Conservation (phyloP, 2,113 vertebrate species). For the Pedionomus torquatus region DNA sequence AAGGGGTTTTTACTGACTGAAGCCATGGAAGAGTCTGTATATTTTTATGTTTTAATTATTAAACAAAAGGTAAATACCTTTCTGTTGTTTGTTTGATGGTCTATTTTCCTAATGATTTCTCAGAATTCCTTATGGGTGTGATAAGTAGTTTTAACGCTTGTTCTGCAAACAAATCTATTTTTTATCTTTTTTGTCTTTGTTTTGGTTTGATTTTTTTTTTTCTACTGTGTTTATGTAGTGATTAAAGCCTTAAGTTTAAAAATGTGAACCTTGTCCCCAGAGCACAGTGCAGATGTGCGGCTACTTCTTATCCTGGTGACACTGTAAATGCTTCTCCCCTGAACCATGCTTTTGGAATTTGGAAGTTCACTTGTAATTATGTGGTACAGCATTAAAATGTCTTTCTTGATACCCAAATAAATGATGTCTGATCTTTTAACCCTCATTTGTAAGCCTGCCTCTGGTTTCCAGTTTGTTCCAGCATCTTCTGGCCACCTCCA, state of each 20-base stretch:
- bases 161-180: slow-evolving; percentile 17
- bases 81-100: slow-evolving; percentile 58
- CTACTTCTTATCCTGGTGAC: not conserved
- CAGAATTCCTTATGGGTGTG: slow-evolving; percentile 60
- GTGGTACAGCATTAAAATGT: slow-evolving; percentile 55
- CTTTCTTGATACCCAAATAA: slow-evolving; percentile 47
- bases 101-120: slow-evolving; percentile 76
- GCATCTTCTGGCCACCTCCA: not conserved
- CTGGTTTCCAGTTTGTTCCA: not conserved
- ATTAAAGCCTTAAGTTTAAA: slow-evolving; percentile 13
- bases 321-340: slow-evolving; percentile 8
- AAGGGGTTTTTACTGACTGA: slow-evolving; percentile 26
- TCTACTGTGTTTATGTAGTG: not conserved
- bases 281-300: not conserved
- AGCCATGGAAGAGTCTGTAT: slow-evolving; percentile 66
- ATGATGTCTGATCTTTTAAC: slow-evolving; percentile 5
- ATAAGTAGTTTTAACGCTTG: slow-evolving; percentile 40
- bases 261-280: slow-evolving; percentile 57
- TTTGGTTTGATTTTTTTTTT: not conserved
- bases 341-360: not conserved
- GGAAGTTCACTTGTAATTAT: slow-evolving; percentile 36
- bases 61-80: slow-evolving; percentile 70
- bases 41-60: slow-evolving; percentile 69
- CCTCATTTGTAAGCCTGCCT: not conserved
- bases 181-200: not conserved